phyloP scores from a whole-genome alignment of 2,113 vertebrate genomes.

The Perca fluviatilis region DNA sequence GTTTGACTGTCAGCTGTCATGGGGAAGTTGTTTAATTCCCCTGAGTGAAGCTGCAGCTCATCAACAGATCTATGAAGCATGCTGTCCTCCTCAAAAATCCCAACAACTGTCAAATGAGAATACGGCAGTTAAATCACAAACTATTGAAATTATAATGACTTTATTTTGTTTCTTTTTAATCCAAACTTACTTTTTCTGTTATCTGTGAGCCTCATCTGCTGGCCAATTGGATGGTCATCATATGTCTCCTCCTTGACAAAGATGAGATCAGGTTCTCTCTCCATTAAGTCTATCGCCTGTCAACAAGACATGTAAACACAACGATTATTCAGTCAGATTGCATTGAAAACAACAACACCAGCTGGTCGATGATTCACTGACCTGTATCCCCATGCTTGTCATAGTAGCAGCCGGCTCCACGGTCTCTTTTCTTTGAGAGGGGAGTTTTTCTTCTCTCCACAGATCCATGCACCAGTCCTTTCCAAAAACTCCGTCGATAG shows the following conservation, averaged over 20 bases:
- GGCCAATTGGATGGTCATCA: conserved; percentile 78
- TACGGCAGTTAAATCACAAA: conserved; percentile 7
- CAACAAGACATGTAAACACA: conserved; percentile 18
- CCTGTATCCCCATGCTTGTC: conserved; percentile 64
- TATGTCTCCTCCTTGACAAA: conserved; percentile 84
- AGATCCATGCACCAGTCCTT: conserved; percentile 87
- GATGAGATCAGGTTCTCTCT: conserved; percentile 79
- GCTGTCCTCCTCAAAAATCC: conserved; percentile 65
- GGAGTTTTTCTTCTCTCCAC: conserved; percentile 80
- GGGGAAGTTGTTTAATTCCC: conserved; percentile 68
- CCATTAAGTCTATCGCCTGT: conserved; percentile 77
- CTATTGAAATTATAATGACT: neutral
- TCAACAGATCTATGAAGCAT: conserved; percentile 65
- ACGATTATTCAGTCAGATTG: neutral
- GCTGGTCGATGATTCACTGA: conserved; percentile 12
- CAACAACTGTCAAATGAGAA: conserved; percentile 62
- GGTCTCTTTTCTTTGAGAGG: conserved; percentile 52
- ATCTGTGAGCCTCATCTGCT: conserved; percentile 68
- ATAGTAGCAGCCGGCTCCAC: conserved; percentile 57
- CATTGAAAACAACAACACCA: neutral
- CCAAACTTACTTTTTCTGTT: conserved; percentile 66
- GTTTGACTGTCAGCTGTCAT: conserved; percentile 59
- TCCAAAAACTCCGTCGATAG: conserved; percentile 83
- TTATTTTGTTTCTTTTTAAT: neutral
- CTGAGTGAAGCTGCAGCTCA: conserved; percentile 71